Conservation (phyloP, 2,888 invertebrate genomes). For the Dyspetes luteomarginatus region DNA sequence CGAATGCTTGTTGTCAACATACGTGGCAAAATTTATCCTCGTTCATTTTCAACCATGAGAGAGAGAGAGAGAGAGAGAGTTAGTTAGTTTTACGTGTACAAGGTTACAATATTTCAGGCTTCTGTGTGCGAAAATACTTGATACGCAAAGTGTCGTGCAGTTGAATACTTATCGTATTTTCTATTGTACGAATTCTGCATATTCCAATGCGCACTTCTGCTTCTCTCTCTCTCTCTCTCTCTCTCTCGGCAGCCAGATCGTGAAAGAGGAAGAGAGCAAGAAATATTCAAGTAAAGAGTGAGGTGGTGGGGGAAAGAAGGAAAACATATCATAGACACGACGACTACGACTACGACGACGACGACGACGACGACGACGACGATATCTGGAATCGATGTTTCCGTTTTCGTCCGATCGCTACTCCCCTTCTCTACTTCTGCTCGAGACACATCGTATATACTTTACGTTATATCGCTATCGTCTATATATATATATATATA, state of each 20-base stretch:
- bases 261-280: conserved; percentile 36
- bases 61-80: not conserved
- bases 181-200: conserved; percentile 57
- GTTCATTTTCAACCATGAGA: too few species aligned
- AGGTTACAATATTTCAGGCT: conserved; percentile 6
- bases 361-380: conserved; percentile 48
- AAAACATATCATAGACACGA: conserved; percentile 30
- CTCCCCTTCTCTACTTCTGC: not conserved
- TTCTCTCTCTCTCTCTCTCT: not conserved
- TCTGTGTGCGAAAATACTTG: not conserved
- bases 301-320: conserved; percentile 12
- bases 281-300: not conserved
- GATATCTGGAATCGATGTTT: conserved; percentile 65
- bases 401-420: conserved; percentile 58
- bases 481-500: conserved; percentile 6
- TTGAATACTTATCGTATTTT: conserved; percentile 57
- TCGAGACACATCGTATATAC: conserved; percentile 45
- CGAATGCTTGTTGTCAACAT: not conserved
- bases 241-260: conserved; percentile 24
- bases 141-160: not conserved
- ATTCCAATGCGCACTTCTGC: conserved; percentile 27
- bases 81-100: not conserved
- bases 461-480: conserved; percentile 25
- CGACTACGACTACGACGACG: conserved; percentile 41
- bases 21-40: not conserved